Evolutionary conservation across 2,797 vertebrate genomes (phyloP).

Genomic region (Spheniscus humboldti): DNA sequence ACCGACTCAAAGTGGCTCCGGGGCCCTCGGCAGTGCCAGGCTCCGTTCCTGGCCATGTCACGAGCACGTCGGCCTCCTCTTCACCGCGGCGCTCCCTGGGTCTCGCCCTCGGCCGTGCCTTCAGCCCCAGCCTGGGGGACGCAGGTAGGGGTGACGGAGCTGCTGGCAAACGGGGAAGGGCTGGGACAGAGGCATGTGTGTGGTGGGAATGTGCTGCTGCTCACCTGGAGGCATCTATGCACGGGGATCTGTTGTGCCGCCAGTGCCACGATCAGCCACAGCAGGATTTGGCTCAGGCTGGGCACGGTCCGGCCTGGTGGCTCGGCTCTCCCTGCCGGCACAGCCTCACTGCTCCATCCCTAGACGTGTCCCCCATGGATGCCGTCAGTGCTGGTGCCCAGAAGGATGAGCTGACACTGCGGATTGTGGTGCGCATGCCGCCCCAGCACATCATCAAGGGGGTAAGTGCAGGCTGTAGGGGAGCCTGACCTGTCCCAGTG

Average conservation of each 20-base stretch:
- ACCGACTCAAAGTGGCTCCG: slow-evolving; percentile 89
- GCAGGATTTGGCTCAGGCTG: neutral
- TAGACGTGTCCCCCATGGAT: slow-evolving; percentile 85
- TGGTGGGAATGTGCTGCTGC: neutral
- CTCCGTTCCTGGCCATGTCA: slow-evolving; percentile 76
- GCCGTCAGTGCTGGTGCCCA: slow-evolving; percentile 74
- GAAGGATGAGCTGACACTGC: slow-evolving; percentile 78
- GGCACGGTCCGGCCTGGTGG: fast-evolving
- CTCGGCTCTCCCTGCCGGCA: fast-evolving
- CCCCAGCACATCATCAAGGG: slow-evolving; percentile 90
- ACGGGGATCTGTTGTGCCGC: fast-evolving
- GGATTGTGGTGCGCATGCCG: slow-evolving; percentile 82
- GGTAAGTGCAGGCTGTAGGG: slow-evolving; percentile 71
- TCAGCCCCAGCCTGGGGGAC: slow-evolving; percentile 84
- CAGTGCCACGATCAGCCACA: fast-evolving
- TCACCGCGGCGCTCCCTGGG: slow-evolving; percentile 85
- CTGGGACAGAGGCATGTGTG: neutral
- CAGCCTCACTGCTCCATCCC: neutral
- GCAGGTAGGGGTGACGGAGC: slow-evolving; percentile 71
- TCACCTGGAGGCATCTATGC: neutral
- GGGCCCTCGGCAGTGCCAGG: slow-evolving; percentile 69
- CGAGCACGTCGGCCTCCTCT: slow-evolving; percentile 78
- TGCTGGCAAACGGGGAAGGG: neutral
- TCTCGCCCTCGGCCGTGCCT: slow-evolving; percentile 86
- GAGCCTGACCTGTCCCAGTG: neutral